Base-by-base conservation (phyloP, 2,888 invertebrate genomes). In the Xylocampa areola region DNA sequence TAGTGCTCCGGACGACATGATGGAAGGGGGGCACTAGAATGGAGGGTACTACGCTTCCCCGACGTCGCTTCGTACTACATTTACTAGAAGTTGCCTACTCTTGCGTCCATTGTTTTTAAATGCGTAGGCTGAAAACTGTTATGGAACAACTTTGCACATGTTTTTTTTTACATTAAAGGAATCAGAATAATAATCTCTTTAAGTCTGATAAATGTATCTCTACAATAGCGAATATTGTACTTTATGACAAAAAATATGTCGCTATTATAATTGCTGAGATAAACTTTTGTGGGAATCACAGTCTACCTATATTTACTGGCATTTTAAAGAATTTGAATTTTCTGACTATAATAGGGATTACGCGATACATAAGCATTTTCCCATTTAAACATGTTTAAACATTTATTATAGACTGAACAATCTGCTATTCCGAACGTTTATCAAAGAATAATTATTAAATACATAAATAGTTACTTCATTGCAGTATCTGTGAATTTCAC, bases 31-130 rank as follows among this genome's bases (percentile, higher is more conserved):
- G 79, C 75, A 81, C 81, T 85, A 82, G 80, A 88, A 82, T 80
- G 80, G 78, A 86, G 86, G 80, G 84, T 81, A 85, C 84, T 88
- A 86, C 81, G 81, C 73, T 79, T 63, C 45, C 49, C 64, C 51
- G 53, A 57, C 77, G 75, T 74, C 68, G 77, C 77, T 76, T 73
- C 69, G 74, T 82, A 81, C 80, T 77, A 84, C 81, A 79, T 77
- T 78, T 79, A 82, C 73, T 69, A 68, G 63, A 71, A 74, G 78
- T 76, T 70, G 63, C 74, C 73, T 61, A 70, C 68, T 66, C 68
- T 54, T 63, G 57, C 48, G 51, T 59, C 65, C 43, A 67, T 74
- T 74, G 69, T 74, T 72, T 62, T 49, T 17, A 63, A 66, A 60
- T 43, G 52, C 52, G 54, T 66, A 41, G 45, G 43, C 27, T 50